These are phyloP conservation scores for Falco biarmicus DNA, from an alignment of 2,797 vertebrate species.

Conservation along the genomic window DNA sequence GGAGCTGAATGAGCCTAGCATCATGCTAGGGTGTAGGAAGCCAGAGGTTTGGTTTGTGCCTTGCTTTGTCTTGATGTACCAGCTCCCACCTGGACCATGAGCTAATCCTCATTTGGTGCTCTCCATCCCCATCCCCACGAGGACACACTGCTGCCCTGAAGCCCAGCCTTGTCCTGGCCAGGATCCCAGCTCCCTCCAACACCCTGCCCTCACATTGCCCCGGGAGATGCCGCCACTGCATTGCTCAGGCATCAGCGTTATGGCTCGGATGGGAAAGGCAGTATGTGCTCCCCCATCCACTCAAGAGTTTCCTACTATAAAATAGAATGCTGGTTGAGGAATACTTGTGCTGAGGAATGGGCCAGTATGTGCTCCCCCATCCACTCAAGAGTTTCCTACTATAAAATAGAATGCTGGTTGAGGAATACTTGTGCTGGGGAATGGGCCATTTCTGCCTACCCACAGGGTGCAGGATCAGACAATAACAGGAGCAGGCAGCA, in stretches of 20 bases:
- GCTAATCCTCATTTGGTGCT: neutral
- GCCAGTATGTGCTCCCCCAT: neutral
- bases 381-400: neutral
- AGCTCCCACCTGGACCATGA: neutral
- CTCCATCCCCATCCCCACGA: neutral
- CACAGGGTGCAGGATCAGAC: neutral
- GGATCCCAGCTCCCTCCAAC: slow-evolving; percentile 32
- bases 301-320: neutral
- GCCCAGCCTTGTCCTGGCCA: neutral
- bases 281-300: neutral
- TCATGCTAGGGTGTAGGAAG: neutral
- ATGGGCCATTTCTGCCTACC: neutral
- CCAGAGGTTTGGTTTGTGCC: neutral
- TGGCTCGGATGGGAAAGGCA: neutral
- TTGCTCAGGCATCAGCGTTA: neutral
- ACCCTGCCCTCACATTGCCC: neutral
- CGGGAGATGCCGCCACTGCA: neutral
- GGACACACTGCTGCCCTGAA: neutral
- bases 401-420: neutral
- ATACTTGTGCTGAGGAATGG: neutral
- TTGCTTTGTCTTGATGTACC: neutral
- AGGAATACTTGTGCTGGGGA: neutral
- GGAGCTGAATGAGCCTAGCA: neutral
- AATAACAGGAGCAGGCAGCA: neutral
- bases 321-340: neutral